These are phyloP conservation scores for Pandemis cinnamomeana DNA, from an alignment of 2,888 invertebrate genomes.

Conservation along the genomic window DNA sequence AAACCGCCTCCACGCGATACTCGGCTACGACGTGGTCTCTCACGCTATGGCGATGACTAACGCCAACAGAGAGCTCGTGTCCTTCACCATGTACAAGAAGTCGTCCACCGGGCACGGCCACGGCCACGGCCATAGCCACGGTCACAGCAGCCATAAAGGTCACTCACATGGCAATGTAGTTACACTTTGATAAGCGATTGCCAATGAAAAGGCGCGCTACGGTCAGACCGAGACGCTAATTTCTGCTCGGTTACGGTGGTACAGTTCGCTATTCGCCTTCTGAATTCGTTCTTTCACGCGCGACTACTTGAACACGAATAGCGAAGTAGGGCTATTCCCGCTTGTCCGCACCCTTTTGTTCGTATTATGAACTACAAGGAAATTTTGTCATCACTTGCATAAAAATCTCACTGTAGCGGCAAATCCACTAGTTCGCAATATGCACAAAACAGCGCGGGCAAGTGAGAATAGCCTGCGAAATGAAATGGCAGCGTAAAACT, in stretches of 20 bases:
- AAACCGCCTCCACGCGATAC: conserved; percentile 75
- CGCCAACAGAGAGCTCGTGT: conserved; percentile 77
- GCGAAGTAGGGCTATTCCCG: no score
- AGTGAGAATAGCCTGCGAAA: neutral
- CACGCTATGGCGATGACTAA: conserved; percentile 82
- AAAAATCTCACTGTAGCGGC: no score
- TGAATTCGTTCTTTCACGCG: neutral
- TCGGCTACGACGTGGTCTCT: conserved; percentile 79
- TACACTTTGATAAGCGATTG: conserved; percentile 58
- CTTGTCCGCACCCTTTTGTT: no score
- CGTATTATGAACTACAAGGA: no score
- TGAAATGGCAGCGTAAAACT: neutral
- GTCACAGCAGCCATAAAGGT: conserved; percentile 56
- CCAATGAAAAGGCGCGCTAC: conserved; percentile 1
- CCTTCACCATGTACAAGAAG: conserved; percentile 81
- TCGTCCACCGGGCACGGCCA: conserved; percentile 57
- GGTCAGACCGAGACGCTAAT: neutral
- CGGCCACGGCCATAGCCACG: conserved; percentile 58
- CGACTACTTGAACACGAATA: neutral
- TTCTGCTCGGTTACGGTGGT: neutral
- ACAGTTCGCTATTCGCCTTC: neutral
- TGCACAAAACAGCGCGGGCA: no score
- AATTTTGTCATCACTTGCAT: no score
- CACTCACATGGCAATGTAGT: conserved; percentile 66
- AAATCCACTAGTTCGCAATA: no score